Base-by-base conservation (phyloP, 2,888 invertebrate genomes). In the Acrocyrtus sp. region DNA sequence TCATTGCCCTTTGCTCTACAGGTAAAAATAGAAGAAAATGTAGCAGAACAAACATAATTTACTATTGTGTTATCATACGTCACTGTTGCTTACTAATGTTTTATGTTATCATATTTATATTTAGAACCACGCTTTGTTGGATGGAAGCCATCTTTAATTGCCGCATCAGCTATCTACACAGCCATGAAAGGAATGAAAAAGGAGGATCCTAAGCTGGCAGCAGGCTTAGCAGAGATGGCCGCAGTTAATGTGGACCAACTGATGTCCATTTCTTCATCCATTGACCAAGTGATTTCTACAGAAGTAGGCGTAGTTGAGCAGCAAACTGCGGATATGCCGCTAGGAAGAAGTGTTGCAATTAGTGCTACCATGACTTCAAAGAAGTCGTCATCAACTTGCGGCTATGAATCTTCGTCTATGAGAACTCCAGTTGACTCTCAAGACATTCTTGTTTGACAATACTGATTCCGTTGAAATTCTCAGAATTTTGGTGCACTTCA, bases 1-100 rank as follows among this genome's bases (percentile, higher is more conserved):
- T 93, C 82, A 90, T 91, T 77, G 90, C 91, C 47, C 88, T 93
- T 77, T 92, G 92, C 84, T 91, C 91, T 82, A 92, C 92, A 83
- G 93, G 93, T 93, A 86, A 86, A 88, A 41, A 8, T n/a, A n/a
- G n/a, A n/a, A n/a, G n/a, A n/a, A n/a, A n/a, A n/a, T n/a, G n/a
- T n/a, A n/a, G n/a, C n/a, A n/a, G n/a, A n/a, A n/a, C n/a, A n/a
- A n/a, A n/a, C n/a, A n/a, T n/a, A n/a, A n/a, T n/a, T n/a, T n/a
- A n/a, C n/a, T n/a, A n/a, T n/a, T n/a, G n/a, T n/a, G n/a, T n/a
- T n/a, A n/a, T n/a, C n/a, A n/a, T n/a, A n/a, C n/a, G n/a, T n/a
- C n/a, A n/a, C n/a, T n/a, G n/a, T n/a, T n/a, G n/a, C 10, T 19
- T 61, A 5, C 43, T 22, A 56, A 17, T 66, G 54, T 29, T 39